Base-by-base conservation (phyloP, 92 coral and sea anemone genomes). In the Anthopleura xanthogrammica region DNA sequence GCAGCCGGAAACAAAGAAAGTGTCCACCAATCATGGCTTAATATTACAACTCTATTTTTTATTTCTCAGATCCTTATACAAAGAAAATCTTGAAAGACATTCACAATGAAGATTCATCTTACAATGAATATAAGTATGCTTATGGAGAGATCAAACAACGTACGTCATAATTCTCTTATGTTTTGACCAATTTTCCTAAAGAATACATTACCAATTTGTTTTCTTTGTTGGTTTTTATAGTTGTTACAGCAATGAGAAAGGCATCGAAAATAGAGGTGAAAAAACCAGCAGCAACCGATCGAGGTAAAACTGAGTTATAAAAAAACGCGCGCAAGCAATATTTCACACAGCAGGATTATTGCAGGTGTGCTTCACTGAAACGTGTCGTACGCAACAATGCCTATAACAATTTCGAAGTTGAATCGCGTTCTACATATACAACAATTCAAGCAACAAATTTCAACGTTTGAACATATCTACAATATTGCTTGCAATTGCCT, bases 131-230 rank as follows among this genome's bases (percentile, higher is more conserved):
- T 77, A 92, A 88, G 42, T 95, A 88, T 77, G 97, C 98, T 12
- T 95, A 95, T 56, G 98, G 93, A 16, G 93, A 93, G 64, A 86
- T 90, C 39, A 87, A 92, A 77, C 89, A 94, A 60, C 88, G 98
- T 95, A 90, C 62, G 90, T 16, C 36, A 29, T 29, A 41, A 54
- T 9, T 46, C 50, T 5, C 50, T 0, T 2, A 5, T 3, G 7
- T 2, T 3, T 4, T 46, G 3, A 46, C 50, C 50, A 5, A 46
- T 0, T 0, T 46, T 46, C 50, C 50, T 4, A 46, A 46, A 46
- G 50, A 46, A 46, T 9, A 46, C 50, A 5, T 46, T 4, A 46
- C 7, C 7, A 46, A 46, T 46, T 5, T 46, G 5, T 4, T 7
- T 43, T 43, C 50, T 43, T 43, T 43, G 13, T 82, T 52, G 58